Percentiles rank a stretch among this genome's conserved stretches.
Evolutionary conservation across 2,113 vertebrate species (phyloP).

Genomic region (Asarcornis scutulata): DNA sequence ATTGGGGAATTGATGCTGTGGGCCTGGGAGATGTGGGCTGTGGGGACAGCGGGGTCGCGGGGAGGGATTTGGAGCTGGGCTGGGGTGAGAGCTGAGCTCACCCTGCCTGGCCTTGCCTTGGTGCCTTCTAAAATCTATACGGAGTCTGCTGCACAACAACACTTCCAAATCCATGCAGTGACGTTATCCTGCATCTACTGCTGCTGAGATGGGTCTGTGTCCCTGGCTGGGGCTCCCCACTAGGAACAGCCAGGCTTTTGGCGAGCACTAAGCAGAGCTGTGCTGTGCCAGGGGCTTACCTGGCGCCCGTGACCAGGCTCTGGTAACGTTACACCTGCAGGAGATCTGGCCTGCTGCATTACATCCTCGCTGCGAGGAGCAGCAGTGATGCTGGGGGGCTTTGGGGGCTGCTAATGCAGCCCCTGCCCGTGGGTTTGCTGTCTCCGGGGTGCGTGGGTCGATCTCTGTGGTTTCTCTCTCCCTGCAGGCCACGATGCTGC

Average conservation of each 20-base stretch:
- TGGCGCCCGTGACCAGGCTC: background rate
- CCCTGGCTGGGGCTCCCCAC: background rate
- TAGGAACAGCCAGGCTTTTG: background rate
- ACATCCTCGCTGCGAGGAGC: background rate
- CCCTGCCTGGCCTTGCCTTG: background rate
- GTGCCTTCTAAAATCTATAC: background rate
- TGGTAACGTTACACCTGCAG: background rate
- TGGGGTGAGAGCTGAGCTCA: background rate
- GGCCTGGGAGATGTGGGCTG: background rate
- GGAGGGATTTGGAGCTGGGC: background rate
- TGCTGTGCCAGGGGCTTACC: background rate
- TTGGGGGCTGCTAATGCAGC: background rate
- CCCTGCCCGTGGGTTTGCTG: background rate
- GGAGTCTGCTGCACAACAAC: background rate
- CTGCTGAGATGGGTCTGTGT: rapidly evolving
- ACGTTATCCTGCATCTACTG: background rate
- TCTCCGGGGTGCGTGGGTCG: background rate
- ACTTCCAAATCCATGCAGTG: background rate
- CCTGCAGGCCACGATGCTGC: constrained; percentile 84
- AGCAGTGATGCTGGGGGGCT: background rate
- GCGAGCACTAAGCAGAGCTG: background rate
- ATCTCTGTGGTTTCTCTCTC: constrained; percentile 20
- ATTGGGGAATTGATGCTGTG: background rate
- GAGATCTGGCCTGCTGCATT: background rate
- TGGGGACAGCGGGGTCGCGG: background rate